Evolutionary conservation across 1,140 invertebrate genomes (phyloP).

Genomic region (Heliconius himera): DNA sequence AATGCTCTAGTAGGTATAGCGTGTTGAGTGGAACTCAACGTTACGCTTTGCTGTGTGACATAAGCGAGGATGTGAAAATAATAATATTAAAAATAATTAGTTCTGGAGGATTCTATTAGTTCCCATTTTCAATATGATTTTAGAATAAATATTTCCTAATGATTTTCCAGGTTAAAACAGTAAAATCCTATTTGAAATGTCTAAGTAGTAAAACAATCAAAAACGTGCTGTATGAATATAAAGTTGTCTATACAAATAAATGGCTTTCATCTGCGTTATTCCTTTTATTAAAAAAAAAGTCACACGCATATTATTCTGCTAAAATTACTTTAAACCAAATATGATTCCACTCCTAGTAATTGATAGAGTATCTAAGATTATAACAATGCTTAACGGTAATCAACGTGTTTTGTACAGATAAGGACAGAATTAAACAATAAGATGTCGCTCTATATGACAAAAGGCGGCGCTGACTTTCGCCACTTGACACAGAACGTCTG

Average conservation of each 20-base stretch:
- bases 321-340: constrained; percentile 29
- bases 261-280: background rate
- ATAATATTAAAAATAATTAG: too few species aligned
- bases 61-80: too few species aligned
- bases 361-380: background rate
- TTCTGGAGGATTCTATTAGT: too few species aligned
- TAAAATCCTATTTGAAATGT: too few species aligned
- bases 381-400: background rate
- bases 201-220: background rate
- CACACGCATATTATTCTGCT: constrained; percentile 19
- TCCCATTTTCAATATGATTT: too few species aligned
- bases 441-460: background rate
- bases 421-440: background rate
- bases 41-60: too few species aligned
- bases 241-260: too few species aligned
- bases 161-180: background rate
- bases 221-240: too few species aligned
- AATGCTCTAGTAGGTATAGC: too few species aligned
- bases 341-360: constrained; percentile 2
- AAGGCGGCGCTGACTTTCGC: too few species aligned
- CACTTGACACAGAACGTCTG: too few species aligned
- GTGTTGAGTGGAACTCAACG: too few species aligned
- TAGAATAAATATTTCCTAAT: background rate
- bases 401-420: background rate
- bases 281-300: background rate